phyloP scores from a whole-genome alignment of 2,888 invertebrate species.

The Eudasyphora cyanicolor region DNA sequence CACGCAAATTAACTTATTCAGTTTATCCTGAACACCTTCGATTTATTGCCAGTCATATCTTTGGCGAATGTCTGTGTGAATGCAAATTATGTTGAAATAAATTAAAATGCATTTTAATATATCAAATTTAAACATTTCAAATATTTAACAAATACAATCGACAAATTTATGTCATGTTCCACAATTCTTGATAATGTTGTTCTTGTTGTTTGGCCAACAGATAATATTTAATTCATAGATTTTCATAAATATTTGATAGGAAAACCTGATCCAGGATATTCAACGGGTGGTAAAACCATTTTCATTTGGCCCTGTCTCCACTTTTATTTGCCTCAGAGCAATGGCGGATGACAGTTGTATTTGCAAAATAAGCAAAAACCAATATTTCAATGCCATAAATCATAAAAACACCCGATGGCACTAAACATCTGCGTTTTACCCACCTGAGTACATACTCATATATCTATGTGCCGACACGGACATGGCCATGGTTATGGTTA shows the following conservation, averaged over 20 bases:
- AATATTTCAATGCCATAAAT: constrained; percentile 77
- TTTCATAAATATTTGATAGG: constrained; percentile 10
- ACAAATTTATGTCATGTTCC: constrained; percentile 12
- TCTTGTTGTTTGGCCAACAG: neutral
- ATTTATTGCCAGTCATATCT: too few species aligned
- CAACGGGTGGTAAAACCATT: neutral
- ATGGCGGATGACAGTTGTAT: constrained; percentile 46
- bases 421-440: constrained; percentile 68
- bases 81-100: neutral
- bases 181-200: neutral
- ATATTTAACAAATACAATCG: neutral
- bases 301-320: neutral
- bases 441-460: constrained; percentile 51
- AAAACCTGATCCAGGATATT: neutral
- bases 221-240: constrained; percentile 26
- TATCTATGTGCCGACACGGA: constrained; percentile 14
- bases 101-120: neutral
- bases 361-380: constrained; percentile 75
- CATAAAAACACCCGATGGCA: constrained; percentile 72
- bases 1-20: too few species aligned
- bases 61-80: neutral
- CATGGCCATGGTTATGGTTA: neutral
- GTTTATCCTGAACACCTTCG: too few species aligned
- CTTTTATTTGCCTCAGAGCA: neutral
- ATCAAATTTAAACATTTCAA: neutral